Evolutionary conservation across 2,113 vertebrate species (phyloP), one percentile per base, ranked within the genome.

Genomic region (Sander vitreus): DNA sequence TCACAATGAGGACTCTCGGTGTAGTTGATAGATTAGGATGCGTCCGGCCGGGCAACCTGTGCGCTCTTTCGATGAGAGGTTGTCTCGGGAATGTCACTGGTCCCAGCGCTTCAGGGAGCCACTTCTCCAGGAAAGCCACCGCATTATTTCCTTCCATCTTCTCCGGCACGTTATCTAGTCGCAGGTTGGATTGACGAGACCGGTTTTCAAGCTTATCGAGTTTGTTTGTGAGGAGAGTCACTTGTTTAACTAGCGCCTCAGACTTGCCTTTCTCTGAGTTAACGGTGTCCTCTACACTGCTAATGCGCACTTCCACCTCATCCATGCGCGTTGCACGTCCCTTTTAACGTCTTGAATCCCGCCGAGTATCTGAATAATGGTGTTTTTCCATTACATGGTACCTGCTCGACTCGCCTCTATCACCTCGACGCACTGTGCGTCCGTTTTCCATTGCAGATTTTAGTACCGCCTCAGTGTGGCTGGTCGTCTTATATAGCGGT

Each of bases 251-350:
- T 16, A 60, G 30, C 8, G 23, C 19, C 2, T 73, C 13, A 50
- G 71, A 10, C 18, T 50, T 62, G 25, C 25, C 43, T 33, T 48
- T 36, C 45, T 62, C 72, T 14, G 16, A 27, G 15, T 27, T 13
- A 59, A 48, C 10, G 47, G 36, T 73, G 39, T 74, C 72, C 47
- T 51, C 27, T 6, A 62, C 7, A 1, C 5, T 74, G 72, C 73
- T 45, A 55, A 45, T 76, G 9, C 15, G n/a, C 48, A 6, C 39
- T 27, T 73, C 54, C 25, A 19, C 54, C 12, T 57, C 54, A 25
- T 25, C 54, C 19, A 53, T 21, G 13, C 55, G 2, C 4, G 1
- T 5, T 0, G 25, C 30, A 54, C 6, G 23, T 58, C 57, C 6
- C 6, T 58, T 14, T 9, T 58, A 30, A 58, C 57, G 7, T 58